Evolutionary conservation across 1,140 invertebrate species (phyloP).

Genomic region (Schlechtendalia chinensis): DNA sequence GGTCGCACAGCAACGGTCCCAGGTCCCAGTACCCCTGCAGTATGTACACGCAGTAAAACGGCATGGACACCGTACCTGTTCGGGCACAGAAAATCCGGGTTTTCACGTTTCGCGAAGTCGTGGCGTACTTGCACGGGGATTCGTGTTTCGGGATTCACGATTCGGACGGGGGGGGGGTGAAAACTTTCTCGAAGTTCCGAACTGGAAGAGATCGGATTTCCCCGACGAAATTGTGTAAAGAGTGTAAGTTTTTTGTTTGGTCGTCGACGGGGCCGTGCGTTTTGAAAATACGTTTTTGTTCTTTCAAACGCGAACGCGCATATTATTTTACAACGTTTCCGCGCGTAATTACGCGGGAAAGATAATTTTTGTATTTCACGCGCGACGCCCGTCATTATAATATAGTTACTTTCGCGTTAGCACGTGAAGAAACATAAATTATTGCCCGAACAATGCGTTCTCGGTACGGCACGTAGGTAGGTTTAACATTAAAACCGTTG

Average conservation of each 20-base stretch:
- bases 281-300: neutral
- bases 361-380: neutral
- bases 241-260: too few species aligned
- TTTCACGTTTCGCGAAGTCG: too few species aligned
- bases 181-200: too few species aligned
- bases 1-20: slow-evolving; percentile 91
- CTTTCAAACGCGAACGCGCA: too few species aligned
- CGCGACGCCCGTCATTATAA: neutral
- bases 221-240: too few species aligned
- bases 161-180: too few species aligned
- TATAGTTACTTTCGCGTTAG: neutral
- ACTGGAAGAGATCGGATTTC: too few species aligned
- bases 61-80: slow-evolving; percentile 88
- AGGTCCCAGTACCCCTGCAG: slow-evolving; percentile 96
- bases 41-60: slow-evolving; percentile 94
- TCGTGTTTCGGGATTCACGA: too few species aligned
- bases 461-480: neutral
- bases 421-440: neutral
- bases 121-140: too few species aligned
- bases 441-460: neutral
- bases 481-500: neutral
- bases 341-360: neutral
- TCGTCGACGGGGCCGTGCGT: too few species aligned
- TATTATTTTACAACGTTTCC: neutral
- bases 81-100: too few species aligned